phyloP scores from a whole-genome alignment of 2,888 invertebrate species.

The Helleia helle region DNA sequence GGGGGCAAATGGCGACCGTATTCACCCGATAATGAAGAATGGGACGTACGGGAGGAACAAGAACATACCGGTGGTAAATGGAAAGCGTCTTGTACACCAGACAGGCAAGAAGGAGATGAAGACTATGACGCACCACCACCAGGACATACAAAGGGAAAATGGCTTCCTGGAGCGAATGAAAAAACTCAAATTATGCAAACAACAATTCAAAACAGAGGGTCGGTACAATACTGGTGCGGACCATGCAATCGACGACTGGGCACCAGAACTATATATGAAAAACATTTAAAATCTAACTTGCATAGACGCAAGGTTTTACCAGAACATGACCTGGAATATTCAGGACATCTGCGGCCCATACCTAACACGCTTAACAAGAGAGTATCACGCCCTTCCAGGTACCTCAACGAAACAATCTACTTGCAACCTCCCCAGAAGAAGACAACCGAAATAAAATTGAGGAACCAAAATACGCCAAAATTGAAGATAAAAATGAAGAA shows the following conservation, averaged over 20 bases:
- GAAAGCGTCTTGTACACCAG: slow-evolving; percentile 16
- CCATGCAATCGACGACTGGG: slow-evolving; percentile 85
- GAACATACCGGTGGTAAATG: slow-evolving; percentile 43
- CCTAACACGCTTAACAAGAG: slow-evolving; percentile 39
- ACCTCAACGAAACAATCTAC: slow-evolving; percentile 42
- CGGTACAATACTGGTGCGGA: slow-evolving; percentile 84
- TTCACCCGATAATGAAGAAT: slow-evolving; percentile 68
- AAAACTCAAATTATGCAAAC: slow-evolving; percentile 71
- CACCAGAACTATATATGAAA: slow-evolving; percentile 82
- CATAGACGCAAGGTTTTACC: slow-evolving; percentile 79
- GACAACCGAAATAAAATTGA: slow-evolving; percentile 15
- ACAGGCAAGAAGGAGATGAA: slow-evolving; percentile 55
- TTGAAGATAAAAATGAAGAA: slow-evolving; percentile 33
- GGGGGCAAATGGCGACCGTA: slow-evolving; percentile 64
- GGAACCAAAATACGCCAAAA: slow-evolving; percentile 25
- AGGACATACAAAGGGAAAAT: slow-evolving; percentile 85
- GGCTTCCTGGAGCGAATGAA: slow-evolving; percentile 80
- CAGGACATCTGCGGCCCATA: slow-evolving; percentile 54
- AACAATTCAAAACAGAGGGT: slow-evolving; percentile 62
- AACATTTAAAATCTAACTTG: slow-evolving; percentile 82
- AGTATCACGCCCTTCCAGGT: slow-evolving; percentile 44
- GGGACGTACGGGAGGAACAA: slow-evolving; percentile 65
- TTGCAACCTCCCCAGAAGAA: slow-evolving; percentile 35
- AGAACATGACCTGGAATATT: slow-evolving; percentile 80
- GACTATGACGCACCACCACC: slow-evolving; percentile 77